These are phyloP conservation scores for Mallotus villosus DNA, from an alignment of 2,797 vertebrate species.

Conservation along the genomic window DNA sequence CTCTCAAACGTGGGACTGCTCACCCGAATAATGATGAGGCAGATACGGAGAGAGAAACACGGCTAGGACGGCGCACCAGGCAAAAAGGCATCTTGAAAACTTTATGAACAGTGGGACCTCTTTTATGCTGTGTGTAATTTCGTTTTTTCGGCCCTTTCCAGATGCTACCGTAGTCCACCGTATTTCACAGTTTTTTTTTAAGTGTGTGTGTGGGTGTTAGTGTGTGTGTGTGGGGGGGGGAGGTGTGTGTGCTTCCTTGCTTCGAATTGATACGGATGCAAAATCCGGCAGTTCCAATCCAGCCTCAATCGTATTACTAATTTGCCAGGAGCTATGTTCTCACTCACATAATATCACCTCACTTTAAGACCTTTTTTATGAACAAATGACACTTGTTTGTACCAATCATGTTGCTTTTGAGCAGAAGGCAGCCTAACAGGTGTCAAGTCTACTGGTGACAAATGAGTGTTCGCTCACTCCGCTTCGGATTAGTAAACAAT, in stretches of 20 bases:
- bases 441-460: conserved; percentile 41
- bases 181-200: neutral
- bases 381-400: conserved; percentile 8
- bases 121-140: conserved; percentile 31
- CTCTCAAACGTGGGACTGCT: conserved; percentile 81
- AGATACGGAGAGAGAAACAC: conserved; percentile 72
- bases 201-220: conserved; percentile 1
- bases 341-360: neutral
- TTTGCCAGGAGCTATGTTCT: neutral
- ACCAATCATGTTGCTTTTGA: conserved; percentile 39
- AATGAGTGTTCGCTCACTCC: conserved; percentile 40
- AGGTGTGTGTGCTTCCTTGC: neutral
- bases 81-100: conserved; percentile 66
- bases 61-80: conserved; percentile 59
- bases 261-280: neutral
- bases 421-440: conserved; percentile 48
- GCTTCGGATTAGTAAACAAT: conserved; percentile 59
- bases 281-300: neutral
- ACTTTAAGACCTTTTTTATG: neutral
- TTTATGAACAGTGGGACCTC: conserved; percentile 40
- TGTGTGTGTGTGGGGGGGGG: neutral
- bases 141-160: conserved; percentile 2
- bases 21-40: conserved; percentile 91
- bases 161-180: conserved; percentile 8
- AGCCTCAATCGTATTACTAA: neutral